These are phyloP conservation scores for Triops cancriformis DNA, from an alignment of 1,140 invertebrate genomes.

Conservation along the genomic window DNA sequence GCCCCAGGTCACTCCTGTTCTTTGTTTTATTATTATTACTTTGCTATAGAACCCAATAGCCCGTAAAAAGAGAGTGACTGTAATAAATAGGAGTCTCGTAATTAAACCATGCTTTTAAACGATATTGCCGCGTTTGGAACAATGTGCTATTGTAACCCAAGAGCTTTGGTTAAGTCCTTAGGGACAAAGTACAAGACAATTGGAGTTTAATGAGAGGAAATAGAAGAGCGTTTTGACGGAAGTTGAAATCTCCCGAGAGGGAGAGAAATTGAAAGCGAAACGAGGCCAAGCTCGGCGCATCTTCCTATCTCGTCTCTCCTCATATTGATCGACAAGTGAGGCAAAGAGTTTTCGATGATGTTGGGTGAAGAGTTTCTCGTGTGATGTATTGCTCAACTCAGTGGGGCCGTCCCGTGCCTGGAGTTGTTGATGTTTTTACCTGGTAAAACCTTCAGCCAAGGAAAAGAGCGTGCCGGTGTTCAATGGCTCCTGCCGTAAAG, in stretches of 20 bases:
- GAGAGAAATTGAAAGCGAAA: constrained; percentile 19
- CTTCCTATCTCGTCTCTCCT: background rate
- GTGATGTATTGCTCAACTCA: constrained; percentile 45
- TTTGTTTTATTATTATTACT: too few relatives aligned
- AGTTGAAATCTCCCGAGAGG: background rate
- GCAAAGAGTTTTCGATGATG: background rate
- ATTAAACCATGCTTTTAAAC: too few relatives aligned
- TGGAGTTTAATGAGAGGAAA: too few relatives aligned
- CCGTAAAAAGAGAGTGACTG: too few relatives aligned
- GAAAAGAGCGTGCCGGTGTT: constrained; percentile 74
- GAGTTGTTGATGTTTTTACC: constrained; percentile 33
- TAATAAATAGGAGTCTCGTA: too few relatives aligned
- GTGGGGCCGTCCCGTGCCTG: background rate
- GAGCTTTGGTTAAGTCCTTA: too few relatives aligned
- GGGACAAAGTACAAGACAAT: too few relatives aligned
- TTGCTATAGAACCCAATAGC: too few relatives aligned
- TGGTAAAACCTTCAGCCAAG: constrained; percentile 50
- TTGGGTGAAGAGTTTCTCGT: constrained; percentile 52
- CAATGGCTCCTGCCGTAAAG: constrained; percentile 63
- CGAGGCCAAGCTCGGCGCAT: background rate
- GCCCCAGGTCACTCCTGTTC: too few relatives aligned
- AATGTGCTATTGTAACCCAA: too few relatives aligned
- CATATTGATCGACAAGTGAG: background rate
- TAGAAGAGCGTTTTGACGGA: background rate
- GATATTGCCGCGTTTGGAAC: too few relatives aligned